Evolutionary conservation across 2,888 invertebrate species (phyloP).

Genomic region (Sialis fuliginosa): DNA sequence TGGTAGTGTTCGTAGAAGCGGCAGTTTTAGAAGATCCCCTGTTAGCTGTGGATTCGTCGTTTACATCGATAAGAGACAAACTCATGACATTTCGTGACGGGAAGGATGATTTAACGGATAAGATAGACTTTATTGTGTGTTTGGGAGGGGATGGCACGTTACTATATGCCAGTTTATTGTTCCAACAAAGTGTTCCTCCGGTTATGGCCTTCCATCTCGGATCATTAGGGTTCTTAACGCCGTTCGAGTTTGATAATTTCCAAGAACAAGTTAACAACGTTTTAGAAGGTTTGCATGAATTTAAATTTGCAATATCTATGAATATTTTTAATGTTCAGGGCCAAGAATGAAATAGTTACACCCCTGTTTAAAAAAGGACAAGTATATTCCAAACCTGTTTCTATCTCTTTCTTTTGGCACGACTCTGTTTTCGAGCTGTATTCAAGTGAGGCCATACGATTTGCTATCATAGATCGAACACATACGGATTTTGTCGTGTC

Average conservation of each 20-base stretch:
- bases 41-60: slow-evolving; percentile 56
- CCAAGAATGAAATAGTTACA: no score
- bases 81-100: slow-evolving; percentile 78
- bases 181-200: slow-evolving; percentile 92
- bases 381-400: no score
- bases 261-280: slow-evolving; percentile 88
- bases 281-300: slow-evolving; percentile 51
- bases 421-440: no score
- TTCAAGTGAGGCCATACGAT: no score
- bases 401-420: no score
- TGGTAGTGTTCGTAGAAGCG: slow-evolving; percentile 90
- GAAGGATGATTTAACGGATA: slow-evolving; percentile 86
- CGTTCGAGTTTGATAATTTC: slow-evolving; percentile 88
- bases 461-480: no score
- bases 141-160: slow-evolving; percentile 95
- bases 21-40: slow-evolving; percentile 74
- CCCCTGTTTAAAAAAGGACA: no score
- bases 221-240: slow-evolving; percentile 88
- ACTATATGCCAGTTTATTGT: slow-evolving; percentile 83
- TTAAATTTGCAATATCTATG: no score
- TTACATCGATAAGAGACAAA: slow-evolving; percentile 59
- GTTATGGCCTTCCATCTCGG: slow-evolving; percentile 97
- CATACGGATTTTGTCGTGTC: no score
- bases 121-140: slow-evolving; percentile 93
- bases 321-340: no score